phyloP scores from a whole-genome alignment of 2,797 vertebrate genomes.

The Sebastes steindachneri region DNA sequence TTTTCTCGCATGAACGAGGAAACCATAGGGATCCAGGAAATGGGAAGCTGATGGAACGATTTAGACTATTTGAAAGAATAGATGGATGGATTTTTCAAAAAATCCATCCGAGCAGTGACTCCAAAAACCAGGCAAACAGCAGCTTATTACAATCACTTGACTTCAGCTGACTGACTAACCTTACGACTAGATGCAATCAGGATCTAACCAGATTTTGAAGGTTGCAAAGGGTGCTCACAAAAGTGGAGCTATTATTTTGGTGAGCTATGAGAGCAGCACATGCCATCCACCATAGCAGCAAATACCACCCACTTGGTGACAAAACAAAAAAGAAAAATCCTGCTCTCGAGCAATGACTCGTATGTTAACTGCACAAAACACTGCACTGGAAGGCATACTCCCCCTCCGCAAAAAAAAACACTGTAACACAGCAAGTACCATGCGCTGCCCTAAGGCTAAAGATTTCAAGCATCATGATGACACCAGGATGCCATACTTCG shows the following conservation, averaged over 20 bases:
- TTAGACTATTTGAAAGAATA: not conserved
- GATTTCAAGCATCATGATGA: constrained; percentile 62
- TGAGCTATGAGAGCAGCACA: not conserved
- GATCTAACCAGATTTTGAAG: not conserved
- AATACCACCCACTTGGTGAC: constrained; percentile 27
- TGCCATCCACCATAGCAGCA: not conserved
- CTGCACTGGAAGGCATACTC: constrained; percentile 29
- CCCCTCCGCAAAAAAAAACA: constrained; percentile 8
- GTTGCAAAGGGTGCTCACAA: not conserved
- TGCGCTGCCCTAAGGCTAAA: constrained; percentile 46
- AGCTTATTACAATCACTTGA: constrained; percentile 26
- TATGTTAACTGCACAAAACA: constrained; percentile 25
- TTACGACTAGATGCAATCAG: constrained; percentile 19
- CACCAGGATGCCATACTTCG: constrained; percentile 48
- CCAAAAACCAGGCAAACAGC: not conserved
- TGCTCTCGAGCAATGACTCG: constrained; percentile 6
- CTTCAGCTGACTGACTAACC: not conserved
- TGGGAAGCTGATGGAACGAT: not conserved
- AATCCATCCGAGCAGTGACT: not conserved
- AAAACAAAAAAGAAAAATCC: not conserved
- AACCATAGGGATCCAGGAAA: not conserved
- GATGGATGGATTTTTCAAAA: not conserved
- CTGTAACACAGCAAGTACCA: constrained; percentile 39
- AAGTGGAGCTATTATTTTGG: not conserved
- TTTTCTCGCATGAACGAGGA: not conserved